Evolutionary conservation across 2,113 vertebrate genomes (phyloP), one percentile per base, ranked within the genome.

Genomic region (Spermophilus dauricus): DNA sequence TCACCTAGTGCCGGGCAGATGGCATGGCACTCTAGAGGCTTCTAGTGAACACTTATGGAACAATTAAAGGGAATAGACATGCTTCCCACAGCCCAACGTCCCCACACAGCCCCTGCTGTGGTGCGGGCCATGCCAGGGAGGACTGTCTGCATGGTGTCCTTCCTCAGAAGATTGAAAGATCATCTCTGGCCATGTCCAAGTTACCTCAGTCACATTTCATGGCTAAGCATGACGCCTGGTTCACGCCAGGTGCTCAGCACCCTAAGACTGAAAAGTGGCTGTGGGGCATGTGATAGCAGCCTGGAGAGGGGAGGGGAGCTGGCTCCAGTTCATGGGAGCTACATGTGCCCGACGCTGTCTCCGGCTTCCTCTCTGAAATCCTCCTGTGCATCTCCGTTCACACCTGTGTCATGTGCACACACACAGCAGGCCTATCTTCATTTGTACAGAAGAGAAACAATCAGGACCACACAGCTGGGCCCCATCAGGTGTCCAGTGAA

Each of bases 271-370:
- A 42, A 70, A 45, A 87, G 30, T 61, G 24, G 8, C 9, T 2
- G 34, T 2, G 5, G 67, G 13, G 37, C 24, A 45, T 17, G 13
- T 51, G 5, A 13, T 28, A 2, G 37, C 4, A 22, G 28, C 1
- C 3, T 9, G 9, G 32, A 48, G 39, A 26, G 17, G 63, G 17
- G 32, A 2, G 24, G 1, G 10, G 37, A 53, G 30, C 10, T 3
- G 12, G 11, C 18, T 89, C 4, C 10, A 28, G 17, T 32, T 3
- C 51, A 2, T 4, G 34, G 11, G n/a, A 58, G 34, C 34, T n/a
- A 5, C 3, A 18, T 0, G 1, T 3, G 1, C 42, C 42, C 61
- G 73, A 22, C 3, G 1, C 51, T 10, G 0, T 48, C 34, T 2
- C 20, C 6, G 13, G 1, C 5, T 4, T n/a, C 84, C 13, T 80